Evolutionary conservation across 2,797 vertebrate species (phyloP).

Genomic region (Uromys caudimaculatus): DNA sequence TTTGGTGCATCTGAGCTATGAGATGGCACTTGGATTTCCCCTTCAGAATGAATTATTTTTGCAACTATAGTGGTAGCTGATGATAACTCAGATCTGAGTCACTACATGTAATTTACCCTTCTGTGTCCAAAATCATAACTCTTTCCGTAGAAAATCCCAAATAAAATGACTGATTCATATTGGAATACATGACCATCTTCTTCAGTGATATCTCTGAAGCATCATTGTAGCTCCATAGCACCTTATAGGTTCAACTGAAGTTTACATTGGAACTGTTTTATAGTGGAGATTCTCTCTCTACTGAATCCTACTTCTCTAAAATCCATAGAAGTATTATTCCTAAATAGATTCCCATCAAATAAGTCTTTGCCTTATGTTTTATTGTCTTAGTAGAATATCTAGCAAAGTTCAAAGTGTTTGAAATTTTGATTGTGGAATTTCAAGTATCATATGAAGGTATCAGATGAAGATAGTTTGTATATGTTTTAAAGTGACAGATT

Average conservation of each 20-base stretch:
- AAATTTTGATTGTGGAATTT: neutral
- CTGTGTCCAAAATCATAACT: neutral
- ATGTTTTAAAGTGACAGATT: neutral
- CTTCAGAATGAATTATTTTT: neutral
- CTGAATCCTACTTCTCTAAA: neutral
- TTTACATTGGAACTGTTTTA: neutral
- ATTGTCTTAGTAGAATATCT: neutral
- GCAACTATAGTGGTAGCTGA: neutral
- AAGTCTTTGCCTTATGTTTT: neutral
- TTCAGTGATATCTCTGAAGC: neutral
- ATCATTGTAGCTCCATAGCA: neutral
- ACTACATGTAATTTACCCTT: neutral
- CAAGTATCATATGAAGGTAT: neutral
- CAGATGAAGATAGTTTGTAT: neutral
- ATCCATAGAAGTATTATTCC: neutral
- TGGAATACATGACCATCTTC: neutral
- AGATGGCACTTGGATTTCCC: neutral
- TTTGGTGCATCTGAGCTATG: neutral
- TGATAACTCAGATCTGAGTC: neutral
- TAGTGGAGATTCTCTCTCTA: neutral
- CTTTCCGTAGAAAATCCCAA: neutral
- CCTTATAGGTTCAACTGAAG: neutral
- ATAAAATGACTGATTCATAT: neutral
- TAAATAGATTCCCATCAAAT: neutral
- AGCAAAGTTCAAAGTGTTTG: neutral